Evolutionary conservation across 2,888 invertebrate genomes (phyloP).

Genomic region (Noctua janthina): DNA sequence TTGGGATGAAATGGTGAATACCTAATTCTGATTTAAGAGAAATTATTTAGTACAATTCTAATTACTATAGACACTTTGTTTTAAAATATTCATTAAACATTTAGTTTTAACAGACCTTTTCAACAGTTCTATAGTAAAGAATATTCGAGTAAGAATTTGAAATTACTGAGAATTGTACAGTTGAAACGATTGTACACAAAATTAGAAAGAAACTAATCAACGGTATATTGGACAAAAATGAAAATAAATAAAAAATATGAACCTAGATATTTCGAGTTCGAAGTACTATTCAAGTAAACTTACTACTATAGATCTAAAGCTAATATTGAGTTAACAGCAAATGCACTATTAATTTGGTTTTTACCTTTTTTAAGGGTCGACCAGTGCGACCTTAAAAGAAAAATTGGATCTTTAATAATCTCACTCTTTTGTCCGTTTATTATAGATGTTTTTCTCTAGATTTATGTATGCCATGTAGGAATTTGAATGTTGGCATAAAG

Average conservation of each 20-base stretch:
- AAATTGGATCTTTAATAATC: neutral
- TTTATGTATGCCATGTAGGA: neutral
- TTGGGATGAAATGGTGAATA: constrained; percentile 19
- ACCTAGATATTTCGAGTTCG: neutral
- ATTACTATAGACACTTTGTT: constrained; percentile 15
- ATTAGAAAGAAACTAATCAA: neutral
- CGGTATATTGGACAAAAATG: neutral
- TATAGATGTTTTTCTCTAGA: neutral
- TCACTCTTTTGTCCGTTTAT: neutral
- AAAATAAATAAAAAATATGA: neutral
- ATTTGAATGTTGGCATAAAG: neutral
- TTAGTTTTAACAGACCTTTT: constrained; percentile 11
- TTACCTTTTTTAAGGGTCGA: no score
- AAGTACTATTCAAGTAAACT: neutral
- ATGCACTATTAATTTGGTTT: no score
- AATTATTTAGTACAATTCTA: constrained; percentile 42
- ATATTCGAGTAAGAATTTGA: constrained; percentile 19
- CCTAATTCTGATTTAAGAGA: constrained; percentile 23
- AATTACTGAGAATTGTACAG: neutral
- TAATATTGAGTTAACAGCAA: neutral
- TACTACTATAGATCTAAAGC: neutral
- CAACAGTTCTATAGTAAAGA: constrained; percentile 14
- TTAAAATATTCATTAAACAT: constrained; percentile 32
- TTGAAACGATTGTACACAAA: neutral
- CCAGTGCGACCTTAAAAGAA: neutral